Conservation (phyloP, 2,113 vertebrate species). For the Albula glossodonta region DNA sequence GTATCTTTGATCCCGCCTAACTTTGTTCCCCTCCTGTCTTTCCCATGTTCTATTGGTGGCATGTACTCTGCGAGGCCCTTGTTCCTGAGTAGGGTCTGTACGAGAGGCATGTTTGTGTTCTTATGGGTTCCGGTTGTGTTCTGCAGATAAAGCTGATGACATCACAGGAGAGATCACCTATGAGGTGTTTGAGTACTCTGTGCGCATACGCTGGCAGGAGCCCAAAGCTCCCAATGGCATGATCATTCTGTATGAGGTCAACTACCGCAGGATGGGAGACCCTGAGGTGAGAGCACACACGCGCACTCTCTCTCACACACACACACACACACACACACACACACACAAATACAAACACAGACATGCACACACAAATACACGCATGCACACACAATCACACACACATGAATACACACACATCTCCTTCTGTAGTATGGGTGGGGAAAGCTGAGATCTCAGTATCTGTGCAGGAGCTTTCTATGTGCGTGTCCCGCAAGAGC, state of each 20-base stretch:
- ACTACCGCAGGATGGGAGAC: slow-evolving; percentile 85
- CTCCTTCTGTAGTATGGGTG: no score
- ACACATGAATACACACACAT: no score
- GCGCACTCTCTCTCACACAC: not conserved
- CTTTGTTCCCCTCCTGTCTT: no score
- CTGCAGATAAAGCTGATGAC: slow-evolving; percentile 87
- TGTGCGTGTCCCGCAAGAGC: slow-evolving; percentile 69
- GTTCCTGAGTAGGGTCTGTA: no score
- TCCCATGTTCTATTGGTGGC: no score
- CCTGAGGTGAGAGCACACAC: slow-evolving; percentile 74
- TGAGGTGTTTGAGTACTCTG: slow-evolving; percentile 76
- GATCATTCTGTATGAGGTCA: slow-evolving; percentile 92
- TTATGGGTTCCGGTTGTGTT: slow-evolving; percentile 8
- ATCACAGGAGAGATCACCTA: slow-evolving; percentile 72
- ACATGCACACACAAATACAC: no score
- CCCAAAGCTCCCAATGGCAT: slow-evolving; percentile 87
- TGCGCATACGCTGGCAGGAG: slow-evolving; percentile 85
- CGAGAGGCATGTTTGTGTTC: no score
- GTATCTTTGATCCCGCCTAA: no score
- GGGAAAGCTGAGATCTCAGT: no score
- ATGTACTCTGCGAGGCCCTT: no score
- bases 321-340: not conserved
- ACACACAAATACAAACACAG: not conserved
- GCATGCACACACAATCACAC: no score
- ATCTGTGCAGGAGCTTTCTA: no score